Evolutionary conservation across 2,113 vertebrate species (phyloP).

Genomic region (Acrocephalus arundinaceus): DNA sequence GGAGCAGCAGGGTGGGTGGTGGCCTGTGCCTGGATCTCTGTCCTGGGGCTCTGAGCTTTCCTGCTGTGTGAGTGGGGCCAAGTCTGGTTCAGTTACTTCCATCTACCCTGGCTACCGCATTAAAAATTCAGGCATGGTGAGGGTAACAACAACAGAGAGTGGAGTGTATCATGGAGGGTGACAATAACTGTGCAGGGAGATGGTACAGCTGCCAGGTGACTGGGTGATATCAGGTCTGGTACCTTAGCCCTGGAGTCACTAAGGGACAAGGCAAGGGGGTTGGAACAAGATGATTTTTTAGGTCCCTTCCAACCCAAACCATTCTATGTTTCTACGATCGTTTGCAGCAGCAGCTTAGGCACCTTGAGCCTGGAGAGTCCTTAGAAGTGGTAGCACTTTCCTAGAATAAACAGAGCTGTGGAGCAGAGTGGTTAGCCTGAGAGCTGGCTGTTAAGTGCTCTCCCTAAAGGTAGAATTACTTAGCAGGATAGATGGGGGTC

Average conservation of each 20-base stretch:
- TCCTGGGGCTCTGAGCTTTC: background rate
- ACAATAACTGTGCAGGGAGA: background rate
- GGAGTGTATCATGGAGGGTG: background rate
- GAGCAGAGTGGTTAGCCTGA: background rate
- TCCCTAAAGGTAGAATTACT: background rate
- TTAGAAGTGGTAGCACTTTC: background rate
- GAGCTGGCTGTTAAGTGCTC: background rate
- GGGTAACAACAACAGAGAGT: background rate
- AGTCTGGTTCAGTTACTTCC: background rate
- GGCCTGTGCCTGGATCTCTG: too few species aligned
- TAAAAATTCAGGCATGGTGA: background rate
- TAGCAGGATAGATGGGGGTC: background rate
- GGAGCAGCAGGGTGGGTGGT: background rate
- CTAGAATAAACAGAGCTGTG: background rate
- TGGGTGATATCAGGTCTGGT: background rate
- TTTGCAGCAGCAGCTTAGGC: background rate
- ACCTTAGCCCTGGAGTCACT: background rate
- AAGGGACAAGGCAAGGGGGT: accelerated
- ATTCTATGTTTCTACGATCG: background rate
- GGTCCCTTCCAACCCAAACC: background rate
- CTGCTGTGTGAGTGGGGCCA: background rate
- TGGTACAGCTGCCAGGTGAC: background rate
- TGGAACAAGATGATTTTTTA: background rate
- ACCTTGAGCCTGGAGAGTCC: background rate
- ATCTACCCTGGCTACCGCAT: accelerated